Evolutionary conservation across 2,888 invertebrate species (phyloP).

Genomic region (Pollenia labialis): DNA sequence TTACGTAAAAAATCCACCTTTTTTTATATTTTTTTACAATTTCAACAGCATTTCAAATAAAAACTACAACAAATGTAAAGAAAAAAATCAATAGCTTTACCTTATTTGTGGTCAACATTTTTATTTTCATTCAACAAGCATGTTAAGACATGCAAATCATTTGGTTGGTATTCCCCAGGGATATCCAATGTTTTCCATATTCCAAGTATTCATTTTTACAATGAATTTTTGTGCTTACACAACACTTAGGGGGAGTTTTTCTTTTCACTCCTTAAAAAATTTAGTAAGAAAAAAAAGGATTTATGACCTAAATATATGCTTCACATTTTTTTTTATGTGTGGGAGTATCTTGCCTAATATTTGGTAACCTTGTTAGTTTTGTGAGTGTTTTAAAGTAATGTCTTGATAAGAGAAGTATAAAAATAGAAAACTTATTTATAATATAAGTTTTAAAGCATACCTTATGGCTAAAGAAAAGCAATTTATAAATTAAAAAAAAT

Average conservation of each 20-base stretch:
- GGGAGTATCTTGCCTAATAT: background rate
- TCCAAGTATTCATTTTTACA: background rate
- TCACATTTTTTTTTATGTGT: background rate
- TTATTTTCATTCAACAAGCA: background rate
- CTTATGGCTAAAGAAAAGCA: too few species aligned
- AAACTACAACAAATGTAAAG: background rate
- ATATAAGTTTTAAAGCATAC: too few species aligned
- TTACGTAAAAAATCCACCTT: background rate
- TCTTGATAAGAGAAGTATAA: too few species aligned
- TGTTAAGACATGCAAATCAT: conserved; percentile 33
- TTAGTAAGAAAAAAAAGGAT: background rate
- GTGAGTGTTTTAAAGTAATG: too few species aligned
- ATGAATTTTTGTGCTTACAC: background rate
- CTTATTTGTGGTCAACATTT: conserved; percentile 21
- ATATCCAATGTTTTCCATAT: background rate
- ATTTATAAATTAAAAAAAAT: too few species aligned
- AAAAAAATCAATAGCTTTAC: background rate
- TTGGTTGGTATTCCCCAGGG: background rate
- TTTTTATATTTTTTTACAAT: too few species aligned
- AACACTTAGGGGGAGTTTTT: too few species aligned
- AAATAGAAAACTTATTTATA: too few species aligned
- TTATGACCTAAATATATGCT: background rate
- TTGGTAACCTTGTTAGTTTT: too few species aligned
- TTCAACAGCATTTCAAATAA: background rate
- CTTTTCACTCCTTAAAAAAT: background rate